A percentile compares a stretch with the other conserved stretches of the same genome.
These are phyloP conservation scores for Propithecus perrieri DNA, from an alignment of 2,797 vertebrate species.

Conservation along the genomic window DNA sequence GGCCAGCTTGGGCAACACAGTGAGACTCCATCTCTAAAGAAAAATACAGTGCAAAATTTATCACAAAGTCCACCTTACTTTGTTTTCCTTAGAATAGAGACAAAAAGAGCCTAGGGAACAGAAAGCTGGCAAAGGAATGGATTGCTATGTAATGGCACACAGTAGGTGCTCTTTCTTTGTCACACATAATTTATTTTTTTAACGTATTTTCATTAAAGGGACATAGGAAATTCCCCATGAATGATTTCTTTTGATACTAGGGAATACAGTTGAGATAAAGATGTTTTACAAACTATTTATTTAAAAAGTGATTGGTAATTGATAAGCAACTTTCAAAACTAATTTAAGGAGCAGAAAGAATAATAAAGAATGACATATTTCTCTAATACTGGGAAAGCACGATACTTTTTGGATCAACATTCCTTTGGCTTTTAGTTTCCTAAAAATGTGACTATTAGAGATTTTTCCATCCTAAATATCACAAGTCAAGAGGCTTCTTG, in stretches of 20 bases:
- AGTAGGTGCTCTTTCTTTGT: not conserved
- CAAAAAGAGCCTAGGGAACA: not conserved
- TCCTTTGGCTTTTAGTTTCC: slow-evolving; percentile 61
- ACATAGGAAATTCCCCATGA: not conserved
- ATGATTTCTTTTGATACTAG: slow-evolving; percentile 26
- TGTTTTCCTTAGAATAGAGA: not conserved
- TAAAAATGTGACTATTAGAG: slow-evolving; percentile 65
- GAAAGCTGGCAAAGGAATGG: not conserved
- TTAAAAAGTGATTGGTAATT: slow-evolving; percentile 6
- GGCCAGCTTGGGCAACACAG: not conserved
- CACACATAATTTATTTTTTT: not conserved
- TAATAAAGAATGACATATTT: not conserved
- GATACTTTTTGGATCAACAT: slow-evolving; percentile 38
- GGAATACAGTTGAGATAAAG: slow-evolving; percentile 35
- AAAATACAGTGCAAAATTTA: not conserved
- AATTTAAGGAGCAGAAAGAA: slow-evolving; percentile 55
- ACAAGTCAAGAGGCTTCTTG: slow-evolving; percentile 31
- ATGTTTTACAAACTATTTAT: slow-evolving; percentile 6
- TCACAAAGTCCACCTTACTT: not conserved
- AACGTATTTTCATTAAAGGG: slow-evolving; percentile 14
- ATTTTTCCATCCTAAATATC: slow-evolving; percentile 54
- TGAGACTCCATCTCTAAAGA: not conserved
- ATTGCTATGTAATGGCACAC: not conserved
- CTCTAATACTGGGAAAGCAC: not conserved
- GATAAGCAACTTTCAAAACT: slow-evolving; percentile 55